Evolutionary conservation across 2,113 vertebrate species (phyloP).

Genomic region (Eupsittula cactorum): DNA sequence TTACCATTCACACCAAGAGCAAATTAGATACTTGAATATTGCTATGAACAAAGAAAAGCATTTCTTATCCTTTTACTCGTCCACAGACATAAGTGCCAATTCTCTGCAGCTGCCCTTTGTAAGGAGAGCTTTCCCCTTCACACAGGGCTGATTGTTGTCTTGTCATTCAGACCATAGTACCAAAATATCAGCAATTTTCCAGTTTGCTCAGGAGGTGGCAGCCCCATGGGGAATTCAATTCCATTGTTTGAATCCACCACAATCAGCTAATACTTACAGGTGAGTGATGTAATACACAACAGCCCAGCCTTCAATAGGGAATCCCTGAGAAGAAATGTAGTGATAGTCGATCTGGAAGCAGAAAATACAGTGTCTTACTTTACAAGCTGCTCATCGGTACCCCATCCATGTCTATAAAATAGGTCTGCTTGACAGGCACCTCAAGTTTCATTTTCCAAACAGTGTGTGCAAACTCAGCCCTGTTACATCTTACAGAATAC

Average conservation of each 20-base stretch:
- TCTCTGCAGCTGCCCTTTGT: conserved; percentile 45
- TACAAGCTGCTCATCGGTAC: neutral
- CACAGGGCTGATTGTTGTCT: neutral
- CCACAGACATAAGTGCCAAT: neutral
- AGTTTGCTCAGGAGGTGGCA: neutral
- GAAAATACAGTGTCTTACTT: neutral
- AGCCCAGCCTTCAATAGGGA: conserved; percentile 88
- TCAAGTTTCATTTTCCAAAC: neutral
- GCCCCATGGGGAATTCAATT: neutral
- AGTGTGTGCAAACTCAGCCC: neutral
- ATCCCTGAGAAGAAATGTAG: conserved; percentile 89
- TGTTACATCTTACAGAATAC: neutral
- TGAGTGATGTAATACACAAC: conserved; percentile 91
- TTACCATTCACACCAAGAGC: conserved; percentile 25
- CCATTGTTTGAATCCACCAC: neutral
- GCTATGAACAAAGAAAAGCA: conserved; percentile 14
- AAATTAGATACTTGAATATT: conserved; percentile 43
- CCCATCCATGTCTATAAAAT: neutral
- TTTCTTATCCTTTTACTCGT: neutral
- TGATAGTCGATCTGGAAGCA: conserved; percentile 87
- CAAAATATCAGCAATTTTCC: neutral
- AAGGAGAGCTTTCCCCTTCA: neutral
- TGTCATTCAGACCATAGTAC: neutral
- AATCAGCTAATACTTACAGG: conserved; percentile 77
- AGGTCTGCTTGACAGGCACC: neutral